Percentiles rank a stretch among this genome's conserved stretches.
phyloP scores from a whole-genome alignment of 2,113 vertebrate genomes.

The Scatophagus argus region DNA sequence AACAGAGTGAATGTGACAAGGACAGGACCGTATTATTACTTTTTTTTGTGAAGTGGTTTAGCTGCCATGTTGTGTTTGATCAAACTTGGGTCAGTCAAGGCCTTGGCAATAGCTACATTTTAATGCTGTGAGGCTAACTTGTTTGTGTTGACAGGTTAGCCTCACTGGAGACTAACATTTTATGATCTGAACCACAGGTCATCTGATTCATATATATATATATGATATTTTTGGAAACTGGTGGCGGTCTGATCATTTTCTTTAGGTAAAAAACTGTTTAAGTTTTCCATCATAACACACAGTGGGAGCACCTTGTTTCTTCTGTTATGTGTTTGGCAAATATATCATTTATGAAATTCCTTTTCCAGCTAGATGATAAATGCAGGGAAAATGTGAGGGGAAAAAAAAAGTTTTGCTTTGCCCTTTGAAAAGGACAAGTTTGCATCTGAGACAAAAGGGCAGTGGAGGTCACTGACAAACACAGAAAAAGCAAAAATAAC shows the following conservation, averaged over 20 bases:
- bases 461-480: not conserved
- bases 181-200: constrained; percentile 18
- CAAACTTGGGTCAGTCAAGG: constrained; percentile 46
- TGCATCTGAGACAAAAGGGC: constrained; percentile 7
- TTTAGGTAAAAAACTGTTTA: not conserved
- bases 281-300: not conserved
- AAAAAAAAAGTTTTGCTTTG: not conserved
- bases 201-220: not conserved
- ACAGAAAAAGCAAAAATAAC: not conserved
- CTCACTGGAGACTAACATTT: constrained; percentile 4
- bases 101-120: not conserved
- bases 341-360: not conserved
- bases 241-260: not conserved
- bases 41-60: constrained; percentile 37
- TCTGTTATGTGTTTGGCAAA: constrained; percentile 1
- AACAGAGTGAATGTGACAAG: constrained; percentile 56
- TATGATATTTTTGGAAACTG: constrained; percentile 14
- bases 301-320: not conserved
- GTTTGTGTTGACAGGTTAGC: not conserved
- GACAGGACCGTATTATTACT: not conserved
- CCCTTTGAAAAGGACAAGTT: constrained; percentile 49
- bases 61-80: constrained; percentile 58
- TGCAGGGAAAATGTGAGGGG: constrained; percentile 5
- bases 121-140: constrained; percentile 1
- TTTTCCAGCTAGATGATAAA: constrained; percentile 8